These are phyloP conservation scores for Pandemis cinnamomeana DNA, from an alignment of 2,888 invertebrate genomes.

Conservation along the genomic window DNA sequence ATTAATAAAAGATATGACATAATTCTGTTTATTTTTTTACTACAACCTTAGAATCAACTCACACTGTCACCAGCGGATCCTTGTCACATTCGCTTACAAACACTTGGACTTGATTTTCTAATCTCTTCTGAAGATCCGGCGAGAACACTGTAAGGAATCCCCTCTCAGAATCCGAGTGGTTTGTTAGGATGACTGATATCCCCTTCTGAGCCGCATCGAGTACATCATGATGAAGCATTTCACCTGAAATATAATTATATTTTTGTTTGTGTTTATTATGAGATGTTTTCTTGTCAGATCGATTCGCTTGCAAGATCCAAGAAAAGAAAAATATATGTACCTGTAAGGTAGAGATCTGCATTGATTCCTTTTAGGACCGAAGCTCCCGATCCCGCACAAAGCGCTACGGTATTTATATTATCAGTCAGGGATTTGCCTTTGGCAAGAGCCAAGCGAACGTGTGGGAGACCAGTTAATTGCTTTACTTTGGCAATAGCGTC, in stretches of 20 bases:
- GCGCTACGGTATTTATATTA: slow-evolving; percentile 86
- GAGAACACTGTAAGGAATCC: slow-evolving; percentile 90
- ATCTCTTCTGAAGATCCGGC: slow-evolving; percentile 59
- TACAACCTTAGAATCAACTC: slow-evolving; percentile 49
- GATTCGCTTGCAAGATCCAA: not conserved
- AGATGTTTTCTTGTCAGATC: not conserved
- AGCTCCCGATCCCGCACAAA: slow-evolving; percentile 96
- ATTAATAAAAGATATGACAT: slow-evolving; percentile 49
- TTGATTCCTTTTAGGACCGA: slow-evolving; percentile 88
- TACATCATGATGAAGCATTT: slow-evolving; percentile 98
- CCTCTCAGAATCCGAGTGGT: slow-evolving; percentile 97
- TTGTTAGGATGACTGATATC: slow-evolving; percentile 92
- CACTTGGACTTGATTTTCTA: slow-evolving; percentile 85
- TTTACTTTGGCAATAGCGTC: slow-evolving; percentile 88
- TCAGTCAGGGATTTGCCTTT: slow-evolving; percentile 70
- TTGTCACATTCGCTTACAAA: slow-evolving; percentile 88
- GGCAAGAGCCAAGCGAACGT: slow-evolving; percentile 90
- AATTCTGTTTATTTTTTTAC: slow-evolving; percentile 32
- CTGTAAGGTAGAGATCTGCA: slow-evolving; percentile 94
- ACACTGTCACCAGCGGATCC: slow-evolving; percentile 91
- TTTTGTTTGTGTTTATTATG: not conserved
- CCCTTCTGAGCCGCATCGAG: slow-evolving; percentile 93
- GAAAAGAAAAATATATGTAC: slow-evolving; percentile 54
- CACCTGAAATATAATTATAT: slow-evolving; percentile 75
- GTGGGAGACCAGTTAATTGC: slow-evolving; percentile 86